phyloP scores from a whole-genome alignment of 2,888 invertebrate species.

The Eristalis arbustorum region DNA sequence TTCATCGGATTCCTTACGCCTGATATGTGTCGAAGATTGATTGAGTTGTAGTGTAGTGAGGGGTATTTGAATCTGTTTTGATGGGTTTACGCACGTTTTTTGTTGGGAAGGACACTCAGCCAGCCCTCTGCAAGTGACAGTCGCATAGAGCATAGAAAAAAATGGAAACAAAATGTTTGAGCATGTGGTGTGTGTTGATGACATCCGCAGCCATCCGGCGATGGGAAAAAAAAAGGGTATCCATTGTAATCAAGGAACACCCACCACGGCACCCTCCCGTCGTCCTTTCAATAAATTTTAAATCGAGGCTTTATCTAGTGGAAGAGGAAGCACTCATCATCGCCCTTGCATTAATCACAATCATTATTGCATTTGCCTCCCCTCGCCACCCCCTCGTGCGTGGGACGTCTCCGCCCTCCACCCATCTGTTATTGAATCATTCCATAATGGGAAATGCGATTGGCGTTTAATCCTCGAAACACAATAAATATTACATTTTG shows the following conservation, averaged over 20 bases:
- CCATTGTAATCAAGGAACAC: background rate
- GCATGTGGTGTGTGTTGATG: conserved; percentile 12
- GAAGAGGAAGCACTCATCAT: conserved; percentile 39
- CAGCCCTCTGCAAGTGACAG: background rate
- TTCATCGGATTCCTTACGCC: conserved; percentile 44
- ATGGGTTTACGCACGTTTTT: conserved; percentile 5
- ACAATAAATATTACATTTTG: conserved; percentile 65
- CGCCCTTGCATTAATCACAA: conserved; percentile 59
- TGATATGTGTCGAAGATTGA: conserved; percentile 52
- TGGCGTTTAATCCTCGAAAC: conserved; percentile 64
- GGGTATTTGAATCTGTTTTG: conserved; percentile 33
- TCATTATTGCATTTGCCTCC: conserved; percentile 41
- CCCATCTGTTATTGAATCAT: conserved; percentile 58
- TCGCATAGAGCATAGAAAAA: background rate
- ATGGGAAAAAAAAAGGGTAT: conserved; percentile 7
- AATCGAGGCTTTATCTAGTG: conserved; percentile 48
- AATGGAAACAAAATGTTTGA: background rate
- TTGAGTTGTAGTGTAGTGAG: conserved; percentile 23
- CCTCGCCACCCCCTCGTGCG: background rate
- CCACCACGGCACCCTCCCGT: background rate
- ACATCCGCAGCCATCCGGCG: conserved; percentile 17
- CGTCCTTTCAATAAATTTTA: conserved; percentile 42
- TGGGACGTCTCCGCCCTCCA: background rate
- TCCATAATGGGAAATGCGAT: conserved; percentile 59
- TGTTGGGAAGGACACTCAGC: background rate